These are phyloP conservation scores for Globodera ellingtonae DNA, from an alignment of 1,140 invertebrate genomes.

Conservation along the genomic window DNA sequence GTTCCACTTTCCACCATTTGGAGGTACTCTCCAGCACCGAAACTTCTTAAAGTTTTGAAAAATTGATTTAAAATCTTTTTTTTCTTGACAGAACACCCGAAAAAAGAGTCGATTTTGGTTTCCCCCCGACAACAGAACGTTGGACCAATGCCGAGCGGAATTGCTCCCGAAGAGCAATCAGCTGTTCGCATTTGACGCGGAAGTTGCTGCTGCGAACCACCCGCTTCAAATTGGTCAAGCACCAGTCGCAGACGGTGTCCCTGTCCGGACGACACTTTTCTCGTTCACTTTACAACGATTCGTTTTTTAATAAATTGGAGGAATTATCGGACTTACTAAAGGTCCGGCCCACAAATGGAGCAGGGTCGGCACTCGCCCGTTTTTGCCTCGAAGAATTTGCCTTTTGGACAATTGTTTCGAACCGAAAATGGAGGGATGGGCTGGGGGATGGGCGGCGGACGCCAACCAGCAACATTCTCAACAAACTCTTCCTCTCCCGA, in stretches of 20 bases:
- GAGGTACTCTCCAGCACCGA: not conserved
- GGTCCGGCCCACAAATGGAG: constrained; percentile 31
- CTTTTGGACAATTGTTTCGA: not conserved
- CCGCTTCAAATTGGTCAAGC: constrained; percentile 25
- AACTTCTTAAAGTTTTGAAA: not conserved
- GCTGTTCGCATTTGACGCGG: constrained; percentile 35
- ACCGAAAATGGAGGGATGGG: not conserved
- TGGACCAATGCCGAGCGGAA: constrained; percentile 1
- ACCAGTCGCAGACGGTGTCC: constrained; percentile 44
- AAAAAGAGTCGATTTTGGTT: constrained; percentile 2
- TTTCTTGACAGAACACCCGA: not conserved
- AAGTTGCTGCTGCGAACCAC: constrained; percentile 32
- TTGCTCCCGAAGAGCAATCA: constrained; percentile 7
- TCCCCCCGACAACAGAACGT: constrained; percentile 1
- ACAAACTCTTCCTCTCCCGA: constrained; percentile 13
- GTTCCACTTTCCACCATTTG: constrained; percentile 23
- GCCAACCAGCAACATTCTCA: constrained; percentile 23
- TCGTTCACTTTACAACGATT: constrained; percentile 8
- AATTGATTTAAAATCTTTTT: not conserved
- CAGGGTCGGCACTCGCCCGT: constrained; percentile 10
- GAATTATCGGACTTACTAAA: constrained; percentile 23
- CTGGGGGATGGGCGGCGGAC: too few relatives aligned
- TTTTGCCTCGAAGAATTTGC: constrained; percentile 10
- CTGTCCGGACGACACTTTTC: constrained; percentile 25
- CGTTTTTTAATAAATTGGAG: not conserved